phyloP scores from a whole-genome alignment of 64 coral and sea anemone genomes.

The Catalaphyllia jardinei region DNA sequence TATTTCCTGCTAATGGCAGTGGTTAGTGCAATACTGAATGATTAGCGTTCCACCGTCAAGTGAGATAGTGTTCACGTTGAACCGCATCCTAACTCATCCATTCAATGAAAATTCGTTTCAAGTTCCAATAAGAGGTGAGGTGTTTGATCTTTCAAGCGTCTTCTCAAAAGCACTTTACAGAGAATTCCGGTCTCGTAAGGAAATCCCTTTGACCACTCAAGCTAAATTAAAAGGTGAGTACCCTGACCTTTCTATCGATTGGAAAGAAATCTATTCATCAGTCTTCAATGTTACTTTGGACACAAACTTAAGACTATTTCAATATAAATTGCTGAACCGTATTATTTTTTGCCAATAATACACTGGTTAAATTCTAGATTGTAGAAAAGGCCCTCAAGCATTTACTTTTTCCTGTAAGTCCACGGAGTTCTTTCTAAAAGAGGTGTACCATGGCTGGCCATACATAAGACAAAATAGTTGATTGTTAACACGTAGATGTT shows the following conservation, averaged over 20 bases:
- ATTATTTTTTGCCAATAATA: neutral
- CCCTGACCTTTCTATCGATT: neutral
- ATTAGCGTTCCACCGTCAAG: neutral
- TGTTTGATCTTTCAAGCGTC: neutral
- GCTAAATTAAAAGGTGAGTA: neutral
- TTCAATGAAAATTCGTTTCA: neutral
- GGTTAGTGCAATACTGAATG: neutral
- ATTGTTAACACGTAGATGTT: neutral
- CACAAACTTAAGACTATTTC: neutral
- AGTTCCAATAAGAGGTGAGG: neutral
- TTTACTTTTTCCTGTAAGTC: neutral
- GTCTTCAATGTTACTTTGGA: neutral
- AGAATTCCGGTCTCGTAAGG: neutral
- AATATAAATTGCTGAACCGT: neutral
- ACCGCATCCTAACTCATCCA: too few species aligned
- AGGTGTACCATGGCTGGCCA: neutral
- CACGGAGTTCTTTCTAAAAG: neutral
- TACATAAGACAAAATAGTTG: neutral
- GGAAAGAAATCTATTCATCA: too few species aligned
- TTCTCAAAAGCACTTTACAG: neutral
- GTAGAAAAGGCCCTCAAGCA: neutral
- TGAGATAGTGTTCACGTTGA: neutral
- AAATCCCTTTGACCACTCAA: neutral
- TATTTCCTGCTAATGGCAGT: neutral
- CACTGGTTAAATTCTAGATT: neutral